Conservation (phyloP, 2,888 invertebrate species). For the Baccha elongata region DNA sequence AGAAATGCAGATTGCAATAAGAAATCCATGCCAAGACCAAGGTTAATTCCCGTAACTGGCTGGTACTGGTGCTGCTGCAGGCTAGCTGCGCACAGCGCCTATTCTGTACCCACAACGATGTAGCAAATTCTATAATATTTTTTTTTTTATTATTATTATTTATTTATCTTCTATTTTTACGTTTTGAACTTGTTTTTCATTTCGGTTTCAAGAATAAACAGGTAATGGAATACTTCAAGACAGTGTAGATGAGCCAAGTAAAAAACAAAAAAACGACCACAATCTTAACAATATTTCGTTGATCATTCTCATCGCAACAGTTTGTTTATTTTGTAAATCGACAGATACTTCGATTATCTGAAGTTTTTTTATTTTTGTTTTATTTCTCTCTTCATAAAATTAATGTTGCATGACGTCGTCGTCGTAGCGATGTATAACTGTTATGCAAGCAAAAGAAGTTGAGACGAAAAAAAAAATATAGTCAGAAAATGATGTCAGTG, state of each 20-base stretch:
- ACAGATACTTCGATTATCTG: conserved; percentile 52
- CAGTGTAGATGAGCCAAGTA: conserved; percentile 9
- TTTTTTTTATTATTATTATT: conserved; percentile 11
- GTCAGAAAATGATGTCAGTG: conserved; percentile 65
- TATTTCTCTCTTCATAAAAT: conserved; percentile 21
- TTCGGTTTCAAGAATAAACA: conserved; percentile 64
- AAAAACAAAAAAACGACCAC: not conserved
- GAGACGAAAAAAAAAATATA: conserved; percentile 9
- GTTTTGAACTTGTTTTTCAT: conserved; percentile 64
- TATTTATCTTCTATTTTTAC: conserved; percentile 47
- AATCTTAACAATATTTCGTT: conserved; percentile 3
- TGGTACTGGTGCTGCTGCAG: conserved; percentile 29
- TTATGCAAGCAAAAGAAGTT: conserved; percentile 57
- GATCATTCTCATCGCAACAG: conserved; percentile 19
- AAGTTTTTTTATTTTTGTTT: conserved; percentile 1
- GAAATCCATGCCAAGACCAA: conserved; percentile 74
- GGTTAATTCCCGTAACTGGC: conserved; percentile 66
- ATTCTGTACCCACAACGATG: conserved; percentile 20
- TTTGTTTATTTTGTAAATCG: conserved; percentile 39
- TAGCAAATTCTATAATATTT: conserved; percentile 60
- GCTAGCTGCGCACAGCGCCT: conserved; percentile 34
- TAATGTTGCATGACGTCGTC: conserved; percentile 49
- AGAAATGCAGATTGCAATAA: conserved; percentile 35
- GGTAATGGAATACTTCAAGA: conserved; percentile 28
- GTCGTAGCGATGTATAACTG: conserved; percentile 36